Evolutionary conservation across 2,113 vertebrate genomes (phyloP), one percentile per base, ranked within the genome.

Genomic region (Aspidoscelis tigris): DNA sequence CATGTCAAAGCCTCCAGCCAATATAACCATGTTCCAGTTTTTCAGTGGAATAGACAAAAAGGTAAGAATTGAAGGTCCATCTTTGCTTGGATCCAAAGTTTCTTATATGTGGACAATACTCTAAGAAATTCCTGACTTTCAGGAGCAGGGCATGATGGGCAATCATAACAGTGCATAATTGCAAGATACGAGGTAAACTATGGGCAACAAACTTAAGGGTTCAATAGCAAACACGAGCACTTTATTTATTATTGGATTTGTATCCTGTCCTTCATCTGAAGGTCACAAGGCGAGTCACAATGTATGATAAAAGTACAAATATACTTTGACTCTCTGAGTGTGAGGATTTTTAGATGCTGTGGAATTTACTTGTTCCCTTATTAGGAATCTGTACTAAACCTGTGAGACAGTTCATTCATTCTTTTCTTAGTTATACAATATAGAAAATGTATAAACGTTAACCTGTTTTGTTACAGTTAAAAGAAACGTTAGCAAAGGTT

Each of bases 41-140:
- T 99, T 99, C 95, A 99, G 97, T 79, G 99, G 99, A 78, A 99
- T 99, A 89, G 98, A 99, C 94, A 99, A 99, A 96, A 99, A 99
- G 95, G 99, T 99, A 96, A 96, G 96, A 94, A 89, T 22, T 55
- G 73, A 87, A 58, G 16, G 21, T 72, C 21, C 14, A n/a, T 1
- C 43, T 39, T 3, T n/a, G 7, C 33, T 74, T 44, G 55, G 18
- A 44, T 74, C 53, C 58, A 72, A 33, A 26, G 72, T 64, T 81
- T 14, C 58, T 61, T n/a, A 53, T 61, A 16, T 24, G n/a, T 71
- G 22, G 24, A 3, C 7, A 61, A 55, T 72, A 64, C 18, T 79
- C 26, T 24, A 11, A n/a, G 39, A 39, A 41, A 11, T 4, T 2
- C 47, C 7, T 18, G 26, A n/a, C 9, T 24, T 33, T 55, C 10